Evolutionary conservation across 2,888 invertebrate genomes (phyloP), one percentile per base, ranked within the genome.

Genomic region (Apotomis turbidana): DNA sequence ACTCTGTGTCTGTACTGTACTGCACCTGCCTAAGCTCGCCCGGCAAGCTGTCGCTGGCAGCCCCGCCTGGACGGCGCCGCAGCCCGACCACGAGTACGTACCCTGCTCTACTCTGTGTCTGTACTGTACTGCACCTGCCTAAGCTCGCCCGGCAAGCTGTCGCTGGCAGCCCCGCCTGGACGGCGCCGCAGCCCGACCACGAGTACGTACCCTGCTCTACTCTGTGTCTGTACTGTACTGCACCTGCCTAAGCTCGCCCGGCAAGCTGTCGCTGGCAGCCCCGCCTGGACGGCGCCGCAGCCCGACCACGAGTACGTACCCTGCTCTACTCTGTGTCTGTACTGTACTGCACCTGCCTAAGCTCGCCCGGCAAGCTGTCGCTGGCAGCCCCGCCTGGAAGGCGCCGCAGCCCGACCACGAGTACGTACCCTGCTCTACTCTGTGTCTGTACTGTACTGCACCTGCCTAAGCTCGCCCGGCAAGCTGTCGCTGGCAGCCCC

Each of bases 151-250:
- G 82, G 82, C 51, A 81, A 81, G 41, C 41, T 15, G 41, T 6
- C 41, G 41, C 41, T 3, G 41, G 6, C 41, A 4, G 97, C 60
- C 95, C 96, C 87, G 98, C 98, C n/a, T 98, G 98, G 98, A 96
- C 96, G 46, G 81, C 72, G 3, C 78, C 78, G 46, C 61, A 68
- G 44, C 73, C 79, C 54, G 83, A 78, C 10, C 12, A 44, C 6
- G 64, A 59, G 67, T 67, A 49, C 52, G 52, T 67, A 13, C 44
- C 44, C n/a, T 8, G 46, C 4, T 4, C 44, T 36, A 44, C 10
- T 76, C 80, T 0, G 15, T 15, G n/a, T n/a, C n/a, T n/a, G n/a
- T n/a, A n/a, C 15, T 15, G 15, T 15, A 1, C 15, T 1, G 15
- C 15, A 15, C 15, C 15, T 15, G 15, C 15, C 15, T 15, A 15